These are phyloP conservation scores for Columba guinea DNA, from an alignment of 2,797 vertebrate genomes.

Conservation along the genomic window DNA sequence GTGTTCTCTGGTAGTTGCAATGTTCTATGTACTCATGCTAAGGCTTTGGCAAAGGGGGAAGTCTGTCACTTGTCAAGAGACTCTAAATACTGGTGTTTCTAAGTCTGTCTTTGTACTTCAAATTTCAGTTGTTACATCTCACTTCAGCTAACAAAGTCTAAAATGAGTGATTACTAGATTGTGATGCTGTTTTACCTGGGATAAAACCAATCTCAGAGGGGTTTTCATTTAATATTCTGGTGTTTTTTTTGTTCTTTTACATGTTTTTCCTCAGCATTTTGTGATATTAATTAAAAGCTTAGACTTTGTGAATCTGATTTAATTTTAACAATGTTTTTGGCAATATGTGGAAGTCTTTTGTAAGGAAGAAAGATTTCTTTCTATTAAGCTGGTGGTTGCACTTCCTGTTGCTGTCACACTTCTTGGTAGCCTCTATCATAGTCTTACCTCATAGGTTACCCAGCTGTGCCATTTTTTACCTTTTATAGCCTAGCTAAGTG, in stretches of 20 bases:
- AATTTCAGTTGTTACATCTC: not conserved
- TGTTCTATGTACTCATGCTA: not conserved
- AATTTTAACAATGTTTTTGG: not conserved
- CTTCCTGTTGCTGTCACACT: not conserved
- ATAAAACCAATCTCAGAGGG: not conserved
- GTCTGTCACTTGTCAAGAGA: not conserved
- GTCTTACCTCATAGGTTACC: not conserved
- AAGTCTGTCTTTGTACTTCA: not conserved
- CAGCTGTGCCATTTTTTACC: not conserved
- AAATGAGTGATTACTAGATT: not conserved
- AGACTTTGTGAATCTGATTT: not conserved
- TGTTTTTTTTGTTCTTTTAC: not conserved
- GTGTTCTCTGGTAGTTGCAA: not conserved
- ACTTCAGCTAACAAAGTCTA: not conserved
- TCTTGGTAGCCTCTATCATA: not conserved
- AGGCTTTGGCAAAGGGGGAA: not conserved
- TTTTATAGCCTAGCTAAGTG: not conserved
- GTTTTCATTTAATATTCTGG: not conserved
- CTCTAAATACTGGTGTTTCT: not conserved
- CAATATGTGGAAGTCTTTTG: not conserved
- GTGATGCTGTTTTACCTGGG: not conserved
- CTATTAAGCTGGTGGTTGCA: not conserved
- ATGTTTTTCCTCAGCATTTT: not conserved
- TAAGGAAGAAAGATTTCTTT: not conserved
- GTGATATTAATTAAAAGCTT: not conserved